phyloP scores from a whole-genome alignment of 2,113 vertebrate species.

The Cnemophilus loriae region DNA sequence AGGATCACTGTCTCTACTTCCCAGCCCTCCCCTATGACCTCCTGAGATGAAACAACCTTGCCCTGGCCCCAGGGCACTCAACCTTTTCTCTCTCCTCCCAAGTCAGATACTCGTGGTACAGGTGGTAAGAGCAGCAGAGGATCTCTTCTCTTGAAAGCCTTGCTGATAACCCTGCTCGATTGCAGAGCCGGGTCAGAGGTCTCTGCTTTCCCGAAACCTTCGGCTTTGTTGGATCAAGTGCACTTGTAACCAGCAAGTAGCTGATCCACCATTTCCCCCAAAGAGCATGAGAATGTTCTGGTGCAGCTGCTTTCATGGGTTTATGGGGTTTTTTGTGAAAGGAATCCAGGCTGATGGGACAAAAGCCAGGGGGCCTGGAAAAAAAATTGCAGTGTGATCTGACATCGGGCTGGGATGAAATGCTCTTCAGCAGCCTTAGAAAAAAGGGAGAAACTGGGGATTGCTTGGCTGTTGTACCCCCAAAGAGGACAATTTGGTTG shows the following conservation, averaged over 20 bases:
- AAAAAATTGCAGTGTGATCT: background rate
- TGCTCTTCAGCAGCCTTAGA: background rate
- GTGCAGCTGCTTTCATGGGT: background rate
- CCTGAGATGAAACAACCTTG: background rate
- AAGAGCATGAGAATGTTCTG: background rate
- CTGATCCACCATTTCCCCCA: background rate
- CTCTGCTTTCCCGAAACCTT: background rate
- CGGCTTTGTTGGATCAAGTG: background rate
- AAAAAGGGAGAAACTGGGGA: background rate
- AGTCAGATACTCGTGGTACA: background rate
- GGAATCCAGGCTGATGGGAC: background rate
- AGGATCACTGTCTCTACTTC: background rate
- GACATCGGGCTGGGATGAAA: background rate
- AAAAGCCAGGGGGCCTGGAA: background rate
- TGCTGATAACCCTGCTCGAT: background rate
- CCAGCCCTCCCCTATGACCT: background rate
- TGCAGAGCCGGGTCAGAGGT: background rate
- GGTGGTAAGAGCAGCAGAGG: background rate
- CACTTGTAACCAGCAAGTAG: background rate
- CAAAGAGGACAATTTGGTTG: background rate
- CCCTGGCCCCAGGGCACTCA: background rate
- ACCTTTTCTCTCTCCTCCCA: background rate
- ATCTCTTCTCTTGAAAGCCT: background rate
- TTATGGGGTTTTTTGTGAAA: background rate
- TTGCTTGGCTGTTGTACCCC: background rate